phyloP scores from a whole-genome alignment of 1,140 invertebrate genomes.

The Stratiolaelaps scimitus region DNA sequence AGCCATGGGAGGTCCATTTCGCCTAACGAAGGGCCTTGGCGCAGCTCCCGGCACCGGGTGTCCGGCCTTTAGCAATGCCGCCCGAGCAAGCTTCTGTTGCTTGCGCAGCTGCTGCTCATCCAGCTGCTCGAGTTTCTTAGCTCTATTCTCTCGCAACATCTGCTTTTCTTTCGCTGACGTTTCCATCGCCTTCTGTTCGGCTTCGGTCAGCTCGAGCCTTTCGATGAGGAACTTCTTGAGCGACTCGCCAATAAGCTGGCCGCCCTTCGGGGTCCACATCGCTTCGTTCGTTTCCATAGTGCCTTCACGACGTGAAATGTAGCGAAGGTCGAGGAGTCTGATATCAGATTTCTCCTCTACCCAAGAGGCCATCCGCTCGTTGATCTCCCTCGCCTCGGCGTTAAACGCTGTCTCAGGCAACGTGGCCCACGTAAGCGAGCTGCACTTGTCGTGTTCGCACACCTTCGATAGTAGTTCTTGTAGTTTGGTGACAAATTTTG shows the following conservation, averaged over 20 bases:
- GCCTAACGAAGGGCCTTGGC: too few species aligned
- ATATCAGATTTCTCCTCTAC: not conserved
- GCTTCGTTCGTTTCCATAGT: constrained; percentile 25
- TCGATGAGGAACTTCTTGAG: constrained; percentile 16
- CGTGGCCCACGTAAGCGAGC: constrained; percentile 9
- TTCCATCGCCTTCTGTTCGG: constrained; percentile 7
- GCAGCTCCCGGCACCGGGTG: not conserved
- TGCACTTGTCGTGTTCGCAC: not conserved
- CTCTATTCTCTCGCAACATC: not conserved
- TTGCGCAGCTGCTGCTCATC: constrained; percentile 6
- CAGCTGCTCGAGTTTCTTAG: not conserved
- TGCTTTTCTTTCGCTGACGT: constrained; percentile 1
- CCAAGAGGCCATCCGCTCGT: not conserved
- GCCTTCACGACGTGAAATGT: constrained; percentile 23
- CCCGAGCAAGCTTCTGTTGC: constrained; percentile 1
- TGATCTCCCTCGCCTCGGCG: constrained; percentile 23
- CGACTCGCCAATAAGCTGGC: constrained; percentile 17
- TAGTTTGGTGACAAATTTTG: not conserved
- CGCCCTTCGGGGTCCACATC: constrained; percentile 24
- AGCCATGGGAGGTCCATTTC: too few species aligned
- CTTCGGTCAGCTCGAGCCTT: constrained; percentile 10
- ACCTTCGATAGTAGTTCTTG: not conserved
- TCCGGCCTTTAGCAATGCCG: constrained; percentile 11
- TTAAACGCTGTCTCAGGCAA: constrained; percentile 13
- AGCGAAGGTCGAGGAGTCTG: constrained; percentile 13